Evolutionary conservation across 2,888 invertebrate genomes (phyloP), one percentile per base, ranked within the genome.

Genomic region (Amphimallon solstitiale): DNA sequence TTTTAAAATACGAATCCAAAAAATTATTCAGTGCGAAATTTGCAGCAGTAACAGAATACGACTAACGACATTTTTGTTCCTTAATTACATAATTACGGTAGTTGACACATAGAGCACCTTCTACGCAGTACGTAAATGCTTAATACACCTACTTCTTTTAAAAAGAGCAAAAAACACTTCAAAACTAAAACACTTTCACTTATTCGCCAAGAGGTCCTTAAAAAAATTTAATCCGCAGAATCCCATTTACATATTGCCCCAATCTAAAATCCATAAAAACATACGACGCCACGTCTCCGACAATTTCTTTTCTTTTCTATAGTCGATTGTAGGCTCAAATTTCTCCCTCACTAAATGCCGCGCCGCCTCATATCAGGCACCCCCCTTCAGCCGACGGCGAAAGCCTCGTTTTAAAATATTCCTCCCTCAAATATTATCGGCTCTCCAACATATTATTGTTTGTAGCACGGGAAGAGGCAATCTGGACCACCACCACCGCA

Each of bases 381-480:
- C 21, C 43, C 23, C 4, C 48, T 17, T 56, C 43, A 60, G 48
- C 23, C 35, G 21, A 68, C 70, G 67, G 69, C 72, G 72, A 29
- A 29, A 76, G 72, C 74, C 70, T n/a, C 72, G 72, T 75, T 76
- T 76, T 75, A 76, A 76, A 77, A 77, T 77, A 51, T 56, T 75
- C 77, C 77, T 75, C 77, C 77, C 77, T 74, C 73, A 69, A 72
- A 72, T 68, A 73, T 72, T 71, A 71, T 71, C 71, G 48, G 61
- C 69, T 70, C 69, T 70, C 62, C 67, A n/a, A 12, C 40, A 40
- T 40, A 56, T 56, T 56, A 56, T 56, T 56, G 40, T 56, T 56
- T 38, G 15, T 37, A n/a, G 37, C 37, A 17, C 17, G 19, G 40
- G 40, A 64, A 48, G 70, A 48, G 66, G 68, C 71, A 71, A 69